Evolutionary conservation across 2,797 vertebrate genomes (phyloP), one percentile per base, ranked within the genome.

Genomic region (Scomberomorus guttatus): DNA sequence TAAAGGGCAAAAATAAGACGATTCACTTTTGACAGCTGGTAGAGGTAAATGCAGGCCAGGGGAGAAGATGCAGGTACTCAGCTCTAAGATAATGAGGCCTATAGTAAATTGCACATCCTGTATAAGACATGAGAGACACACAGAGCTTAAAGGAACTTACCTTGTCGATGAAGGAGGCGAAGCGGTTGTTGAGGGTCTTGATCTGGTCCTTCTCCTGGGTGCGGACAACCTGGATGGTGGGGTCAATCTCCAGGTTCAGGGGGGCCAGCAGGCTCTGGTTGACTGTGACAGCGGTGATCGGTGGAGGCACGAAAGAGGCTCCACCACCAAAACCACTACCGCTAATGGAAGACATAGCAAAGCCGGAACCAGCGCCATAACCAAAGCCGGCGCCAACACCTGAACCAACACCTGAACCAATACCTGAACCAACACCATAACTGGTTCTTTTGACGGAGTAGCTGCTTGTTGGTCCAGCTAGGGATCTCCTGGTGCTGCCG

Each of bases 121-220:
- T 48, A 18, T 8, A 17, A 71, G n/a, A 63, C 29, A 48, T 18
- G 46, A 50, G 18, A 46, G 18, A 52, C 32, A 66, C 22, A 46
- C 14, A 15, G 37, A 55, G 24, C 18, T 11, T 1, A 77, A 10
- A 56, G 25, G 65, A 59, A 91, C 95, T 86, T 54, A 98, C 97
- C 97, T 98, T 98, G 89, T 99, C 97, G 1, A 99, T 99, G 95
- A 99, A 97, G 81, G 94, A 93, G 51, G 98, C 98, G 0, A 99
- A 99, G 65, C 95, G 97, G 95, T 99, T 98, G 96, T 99, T 99
- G 59, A 99, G 97, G 42, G 77, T 89, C 95, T 98, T 99, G 93
- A 99, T 99, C 92, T 99, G 97, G 9, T 99, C 97, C 92, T 99
- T 99, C 92, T 99, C 98, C 70, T 98, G 96, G 80, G 91, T 97